phyloP scores from a whole-genome alignment of 2,113 vertebrate species.

The Pseudorhombus dupliciocellatus region DNA sequence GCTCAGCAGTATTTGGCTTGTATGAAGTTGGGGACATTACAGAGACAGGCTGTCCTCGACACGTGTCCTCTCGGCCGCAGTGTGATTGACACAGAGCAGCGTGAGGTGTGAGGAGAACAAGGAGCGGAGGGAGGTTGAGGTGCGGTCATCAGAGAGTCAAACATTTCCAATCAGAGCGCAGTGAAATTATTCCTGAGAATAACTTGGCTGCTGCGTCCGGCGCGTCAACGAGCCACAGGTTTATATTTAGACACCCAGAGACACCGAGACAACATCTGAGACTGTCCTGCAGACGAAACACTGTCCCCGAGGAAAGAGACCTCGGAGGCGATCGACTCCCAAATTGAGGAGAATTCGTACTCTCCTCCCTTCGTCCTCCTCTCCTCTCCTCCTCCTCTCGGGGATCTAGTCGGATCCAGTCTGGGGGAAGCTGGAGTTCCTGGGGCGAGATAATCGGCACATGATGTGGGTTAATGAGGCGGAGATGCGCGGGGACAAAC shows the following conservation, averaged over 20 bases:
- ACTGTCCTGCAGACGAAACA: background rate
- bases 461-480: conserved; percentile 76
- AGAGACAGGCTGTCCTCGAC: too few species aligned
- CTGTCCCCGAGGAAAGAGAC: too few species aligned
- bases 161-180: too few species aligned
- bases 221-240: conserved; percentile 17
- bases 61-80: too few species aligned
- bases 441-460: conserved; percentile 75
- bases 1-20: too few species aligned
- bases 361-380: background rate
- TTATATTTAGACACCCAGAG: conserved; percentile 69
- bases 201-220: conserved; percentile 25
- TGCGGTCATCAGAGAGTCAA: too few species aligned
- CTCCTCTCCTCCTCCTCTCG: conserved; percentile 5
- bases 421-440: conserved; percentile 43
- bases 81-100: too few species aligned
- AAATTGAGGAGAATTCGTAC: background rate
- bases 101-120: too few species aligned
- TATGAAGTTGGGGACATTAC: too few species aligned
- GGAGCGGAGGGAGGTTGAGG: background rate
- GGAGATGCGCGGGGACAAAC: conserved; percentile 67
- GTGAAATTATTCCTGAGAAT: too few species aligned
- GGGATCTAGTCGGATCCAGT: conserved; percentile 75
- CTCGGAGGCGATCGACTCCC: background rate
- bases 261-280: conserved; percentile 30